Percentiles rank a stretch among this genome's conserved stretches.
phyloP scores from a whole-genome alignment of 2,113 vertebrate species.

The Pseudorasbora parva region DNA sequence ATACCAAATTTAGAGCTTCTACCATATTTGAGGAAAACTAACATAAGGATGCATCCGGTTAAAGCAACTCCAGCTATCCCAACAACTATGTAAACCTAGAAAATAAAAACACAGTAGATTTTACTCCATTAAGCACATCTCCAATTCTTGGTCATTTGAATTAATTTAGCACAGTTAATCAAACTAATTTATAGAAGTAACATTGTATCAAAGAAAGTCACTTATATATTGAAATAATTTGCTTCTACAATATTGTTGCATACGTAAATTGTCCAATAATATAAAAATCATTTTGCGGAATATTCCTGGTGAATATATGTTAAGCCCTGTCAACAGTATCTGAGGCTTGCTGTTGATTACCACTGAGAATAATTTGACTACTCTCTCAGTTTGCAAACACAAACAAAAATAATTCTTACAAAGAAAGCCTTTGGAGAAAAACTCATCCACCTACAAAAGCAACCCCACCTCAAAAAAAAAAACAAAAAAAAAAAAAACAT shows the following conservation, averaged over 20 bases:
- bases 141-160: not conserved
- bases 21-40: conserved; percentile 95
- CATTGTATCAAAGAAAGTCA: not conserved
- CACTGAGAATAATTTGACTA: not conserved
- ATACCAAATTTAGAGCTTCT: conserved; percentile 97
- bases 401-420: not conserved
- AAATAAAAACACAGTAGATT: conserved; percentile 14
- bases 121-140: not conserved
- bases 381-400: conserved; percentile 4
- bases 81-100: conserved; percentile 94
- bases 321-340: not conserved
- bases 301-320: not conserved
- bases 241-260: not conserved
- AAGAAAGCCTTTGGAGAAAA: not conserved
- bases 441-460: not conserved
- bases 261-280: not conserved
- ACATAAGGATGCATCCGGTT: conserved; percentile 91
- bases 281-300: not conserved
- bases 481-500: not conserved
- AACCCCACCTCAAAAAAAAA: not conserved
- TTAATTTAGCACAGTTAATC: not conserved
- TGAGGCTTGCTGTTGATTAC: not conserved
- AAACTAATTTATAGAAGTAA: not conserved
- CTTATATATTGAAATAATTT: not conserved
- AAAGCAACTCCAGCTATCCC: conserved; percentile 93